Conservation (phyloP, 1,140 invertebrate species). For the Apis florea region DNA sequence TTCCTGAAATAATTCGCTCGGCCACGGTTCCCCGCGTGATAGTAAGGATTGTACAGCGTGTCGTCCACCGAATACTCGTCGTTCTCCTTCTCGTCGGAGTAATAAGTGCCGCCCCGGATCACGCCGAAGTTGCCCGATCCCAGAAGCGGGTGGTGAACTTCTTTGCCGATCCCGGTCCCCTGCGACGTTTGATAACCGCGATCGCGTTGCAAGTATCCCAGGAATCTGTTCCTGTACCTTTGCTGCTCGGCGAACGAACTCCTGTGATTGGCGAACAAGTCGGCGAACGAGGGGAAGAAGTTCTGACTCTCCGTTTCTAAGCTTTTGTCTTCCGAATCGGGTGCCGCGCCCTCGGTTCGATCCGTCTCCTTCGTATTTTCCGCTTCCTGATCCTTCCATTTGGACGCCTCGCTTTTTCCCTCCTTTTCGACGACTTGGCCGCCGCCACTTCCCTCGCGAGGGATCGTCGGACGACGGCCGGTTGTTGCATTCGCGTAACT, state of each 20-base stretch:
- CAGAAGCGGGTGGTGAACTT: conserved; percentile 81
- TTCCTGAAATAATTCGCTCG: conserved; percentile 82
- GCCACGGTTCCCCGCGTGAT: conserved; percentile 85
- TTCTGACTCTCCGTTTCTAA: conserved; percentile 78
- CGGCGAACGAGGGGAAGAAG: conserved; percentile 81
- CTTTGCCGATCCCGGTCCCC: conserved; percentile 60
- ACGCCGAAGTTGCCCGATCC: conserved; percentile 95
- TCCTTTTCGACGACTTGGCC: too few species aligned
- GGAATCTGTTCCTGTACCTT: conserved; percentile 76
- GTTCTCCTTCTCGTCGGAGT: conserved; percentile 82
- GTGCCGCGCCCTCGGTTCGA: background rate
- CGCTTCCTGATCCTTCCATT: conserved; percentile 47
- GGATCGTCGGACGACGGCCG: background rate
- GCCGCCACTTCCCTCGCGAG: conserved; percentile 55
- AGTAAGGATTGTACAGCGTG: conserved; percentile 82
- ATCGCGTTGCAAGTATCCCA: conserved; percentile 77
- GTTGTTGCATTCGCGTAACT: conserved; percentile 18
- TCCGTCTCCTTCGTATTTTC: conserved; percentile 51
- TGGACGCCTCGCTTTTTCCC: background rate
- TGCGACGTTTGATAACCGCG: conserved; percentile 66
- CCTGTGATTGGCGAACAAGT: conserved; percentile 77
- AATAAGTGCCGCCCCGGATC: conserved; percentile 92
- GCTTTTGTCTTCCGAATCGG: conserved; percentile 69
- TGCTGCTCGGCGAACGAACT: conserved; percentile 74
- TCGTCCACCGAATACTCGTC: conserved; percentile 80